A percentile compares a stretch with the other conserved stretches of the same genome.
These are phyloP conservation scores for Cotesia vestalis DNA, from an alignment of 1,140 invertebrate genomes.

Conservation along the genomic window DNA sequence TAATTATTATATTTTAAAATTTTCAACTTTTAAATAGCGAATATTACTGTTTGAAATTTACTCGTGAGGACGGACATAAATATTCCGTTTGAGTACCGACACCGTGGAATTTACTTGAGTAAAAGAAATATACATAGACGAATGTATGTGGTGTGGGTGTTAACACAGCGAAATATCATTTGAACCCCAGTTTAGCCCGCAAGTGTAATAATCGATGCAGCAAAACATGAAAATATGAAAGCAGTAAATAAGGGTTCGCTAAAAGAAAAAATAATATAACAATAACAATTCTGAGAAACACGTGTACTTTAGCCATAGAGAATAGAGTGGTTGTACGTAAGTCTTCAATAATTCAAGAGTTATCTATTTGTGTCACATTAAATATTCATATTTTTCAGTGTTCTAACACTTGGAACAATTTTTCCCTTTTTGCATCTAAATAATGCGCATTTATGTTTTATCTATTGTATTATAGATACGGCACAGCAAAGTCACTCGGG, in stretches of 20 bases:
- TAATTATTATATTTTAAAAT: too few relatives aligned
- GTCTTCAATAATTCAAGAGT: constrained; percentile 13
- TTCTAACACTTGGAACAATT: too few relatives aligned
- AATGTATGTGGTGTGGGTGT: background rate
- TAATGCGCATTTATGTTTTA: constrained; percentile 23
- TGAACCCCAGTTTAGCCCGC: constrained; percentile 6
- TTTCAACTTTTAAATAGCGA: too few relatives aligned
- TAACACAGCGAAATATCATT: constrained; percentile 15
- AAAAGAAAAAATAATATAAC: constrained; percentile 2
- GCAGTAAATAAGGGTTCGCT: too few relatives aligned
- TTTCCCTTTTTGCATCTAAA: too few relatives aligned
- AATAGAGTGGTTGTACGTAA: background rate
- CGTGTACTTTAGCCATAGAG: background rate
- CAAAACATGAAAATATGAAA: background rate
- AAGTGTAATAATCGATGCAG: constrained; percentile 28
- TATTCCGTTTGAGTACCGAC: constrained; percentile 24
- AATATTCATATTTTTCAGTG: too few relatives aligned
- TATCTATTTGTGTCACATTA: constrained; percentile 8
- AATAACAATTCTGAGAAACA: background rate
- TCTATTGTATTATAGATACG: constrained; percentile 12
- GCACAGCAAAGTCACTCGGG: constrained; percentile 14
- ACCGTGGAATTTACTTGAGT: constrained; percentile 26
- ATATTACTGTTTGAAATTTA: too few relatives aligned
- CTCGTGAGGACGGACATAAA: background rate
- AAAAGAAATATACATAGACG: constrained; percentile 15